A percentile compares a stretch with the other conserved stretches of the same genome.
These are phyloP conservation scores for Scaptomyza flava DNA, from an alignment of 2,888 invertebrate species.

Conservation along the genomic window DNA sequence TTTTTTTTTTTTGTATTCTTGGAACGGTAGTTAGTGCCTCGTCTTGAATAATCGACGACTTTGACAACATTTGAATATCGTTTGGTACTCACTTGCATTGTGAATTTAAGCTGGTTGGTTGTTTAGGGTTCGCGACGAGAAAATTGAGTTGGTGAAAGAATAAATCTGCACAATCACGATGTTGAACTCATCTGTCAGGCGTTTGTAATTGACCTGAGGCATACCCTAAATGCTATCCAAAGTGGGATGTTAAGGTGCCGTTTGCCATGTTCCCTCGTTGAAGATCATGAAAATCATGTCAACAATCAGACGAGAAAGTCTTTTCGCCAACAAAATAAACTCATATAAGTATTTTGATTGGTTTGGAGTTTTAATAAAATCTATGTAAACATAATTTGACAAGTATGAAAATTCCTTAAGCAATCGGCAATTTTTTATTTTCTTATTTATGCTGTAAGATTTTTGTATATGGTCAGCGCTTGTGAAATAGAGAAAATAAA, in stretches of 20 bases:
- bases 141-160: conserved; percentile 63
- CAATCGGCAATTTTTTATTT: neutral
- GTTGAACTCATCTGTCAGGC: conserved; percentile 75
- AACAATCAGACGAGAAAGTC: conserved; percentile 31
- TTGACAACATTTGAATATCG: conserved; percentile 79
- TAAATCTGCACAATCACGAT: conserved; percentile 72
- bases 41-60: conserved; percentile 72
- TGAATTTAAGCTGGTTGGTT: neutral
- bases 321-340: neutral
- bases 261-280: conserved; percentile 23
- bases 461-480: conserved; percentile 9
- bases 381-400: too few species aligned
- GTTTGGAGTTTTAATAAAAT: too few species aligned
- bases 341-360: neutral
- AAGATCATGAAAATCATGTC: conserved; percentile 17
- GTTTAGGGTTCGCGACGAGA: conserved; percentile 27
- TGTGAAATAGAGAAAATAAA: conserved; percentile 51
- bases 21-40: conserved; percentile 72
- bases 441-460: conserved; percentile 18
- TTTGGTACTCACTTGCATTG: conserved; percentile 45
- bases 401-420: neutral
- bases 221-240: conserved; percentile 34
- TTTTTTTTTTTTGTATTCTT: conserved; percentile 51
- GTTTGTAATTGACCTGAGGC: conserved; percentile 69
- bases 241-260: conserved; percentile 41